phyloP scores from a whole-genome alignment of 2,888 invertebrate species.

The Branchipolynoe longqiensis region DNA sequence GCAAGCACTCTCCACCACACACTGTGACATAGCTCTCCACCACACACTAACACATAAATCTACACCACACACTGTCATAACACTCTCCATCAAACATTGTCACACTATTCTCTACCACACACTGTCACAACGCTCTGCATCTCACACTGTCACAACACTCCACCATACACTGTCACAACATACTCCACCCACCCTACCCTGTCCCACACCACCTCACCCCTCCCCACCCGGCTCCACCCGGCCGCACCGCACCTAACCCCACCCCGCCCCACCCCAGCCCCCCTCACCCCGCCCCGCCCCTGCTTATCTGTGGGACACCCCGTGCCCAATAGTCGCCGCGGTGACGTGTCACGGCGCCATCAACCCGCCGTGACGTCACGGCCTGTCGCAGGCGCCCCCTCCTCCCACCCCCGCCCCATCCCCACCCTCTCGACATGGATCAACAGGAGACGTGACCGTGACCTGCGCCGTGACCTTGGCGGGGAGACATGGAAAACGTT shows the following conservation, averaged over 20 bases:
- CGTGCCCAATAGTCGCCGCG: background rate
- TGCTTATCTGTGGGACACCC: background rate
- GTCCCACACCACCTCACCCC: background rate
- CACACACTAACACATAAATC: no score
- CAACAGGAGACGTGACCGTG: background rate
- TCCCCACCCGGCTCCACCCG: background rate
- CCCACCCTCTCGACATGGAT: background rate
- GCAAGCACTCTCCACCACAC: no score
- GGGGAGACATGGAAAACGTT: background rate
- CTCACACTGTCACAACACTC: no score
- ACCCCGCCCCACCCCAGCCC: background rate
- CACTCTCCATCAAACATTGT: no score
- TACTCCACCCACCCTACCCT: no score
- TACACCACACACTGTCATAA: no score
- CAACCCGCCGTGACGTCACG: conserved; percentile 9
- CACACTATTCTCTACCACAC: no score
- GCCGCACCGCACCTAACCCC: background rate
- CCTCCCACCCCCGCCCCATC: no score
- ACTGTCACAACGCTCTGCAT: no score
- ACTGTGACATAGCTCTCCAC: no score
- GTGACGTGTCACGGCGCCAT: background rate
- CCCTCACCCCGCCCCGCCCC: background rate
- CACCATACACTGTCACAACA: no score
- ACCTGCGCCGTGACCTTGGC: background rate
- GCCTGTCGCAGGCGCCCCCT: background rate